Conservation (phyloP, 2,113 vertebrate genomes). For the Anarrhichthys ocellatus region DNA sequence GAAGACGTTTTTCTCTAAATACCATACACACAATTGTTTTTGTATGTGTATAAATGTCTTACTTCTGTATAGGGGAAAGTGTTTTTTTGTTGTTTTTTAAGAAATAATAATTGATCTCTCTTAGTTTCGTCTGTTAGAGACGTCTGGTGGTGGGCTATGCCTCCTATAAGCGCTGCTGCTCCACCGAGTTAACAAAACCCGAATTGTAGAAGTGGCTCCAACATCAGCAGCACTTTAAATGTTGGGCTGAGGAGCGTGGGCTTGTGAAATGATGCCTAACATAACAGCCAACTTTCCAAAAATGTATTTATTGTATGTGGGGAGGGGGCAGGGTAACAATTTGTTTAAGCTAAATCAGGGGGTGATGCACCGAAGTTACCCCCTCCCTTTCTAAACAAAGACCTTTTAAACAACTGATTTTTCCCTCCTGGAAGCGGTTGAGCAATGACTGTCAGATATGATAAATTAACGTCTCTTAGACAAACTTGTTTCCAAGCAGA, state of each 20-base stretch:
- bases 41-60: neutral
- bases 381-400: constrained; percentile 68
- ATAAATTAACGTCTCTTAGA: neutral
- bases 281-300: neutral
- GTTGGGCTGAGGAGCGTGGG: neutral
- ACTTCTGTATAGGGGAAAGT: neutral
- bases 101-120: neutral
- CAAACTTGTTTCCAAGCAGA: neutral
- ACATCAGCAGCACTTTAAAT: constrained; percentile 10
- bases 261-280: neutral
- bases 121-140: constrained; percentile 22
- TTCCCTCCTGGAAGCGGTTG: neutral
- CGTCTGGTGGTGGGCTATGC: constrained; percentile 10
- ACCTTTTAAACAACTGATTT: constrained; percentile 63
- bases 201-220: neutral
- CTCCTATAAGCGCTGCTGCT: constrained; percentile 13
- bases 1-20: constrained; percentile 22
- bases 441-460: constrained; percentile 4
- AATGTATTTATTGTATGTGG: neutral
- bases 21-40: neutral
- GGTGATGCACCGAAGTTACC: constrained; percentile 39
- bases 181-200: neutral
- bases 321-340: neutral
- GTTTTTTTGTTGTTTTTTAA: neutral
- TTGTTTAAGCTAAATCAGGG: constrained; percentile 26